Base-by-base conservation (phyloP, 2,113 vertebrate genomes). In the Meles meles region DNA sequence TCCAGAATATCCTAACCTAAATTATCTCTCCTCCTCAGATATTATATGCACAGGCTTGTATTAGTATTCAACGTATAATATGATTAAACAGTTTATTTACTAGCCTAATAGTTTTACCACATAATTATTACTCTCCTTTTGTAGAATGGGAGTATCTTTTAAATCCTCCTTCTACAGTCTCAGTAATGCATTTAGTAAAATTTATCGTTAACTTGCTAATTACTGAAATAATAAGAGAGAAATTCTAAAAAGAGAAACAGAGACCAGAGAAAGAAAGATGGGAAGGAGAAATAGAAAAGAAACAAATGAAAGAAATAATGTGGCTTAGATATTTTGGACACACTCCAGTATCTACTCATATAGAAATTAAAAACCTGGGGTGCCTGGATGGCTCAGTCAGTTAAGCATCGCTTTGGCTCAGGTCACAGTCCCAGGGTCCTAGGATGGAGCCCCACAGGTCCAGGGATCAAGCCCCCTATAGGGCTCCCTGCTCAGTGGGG, bases 141-240 rank as follows among this genome's bases (percentile, higher is more conserved):
- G 37, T 71, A 93, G 63, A 94, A 65, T 34, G 10, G 2, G 11
- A 92, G 31, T 96, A 93, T 65, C 37, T 83, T 89, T 93, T 65
- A 57, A 96, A 69, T 57, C 4, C 59, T 3, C 49, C 44, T 90
- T n/a, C 67, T 17, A 72, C 7, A 88, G 6, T 49, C 69, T 91
- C 15, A 93, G 44, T 39, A 90, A 96, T 47, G 21, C 2, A 88
- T 88, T 95, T 31, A 81, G 21, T 76, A 84, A 96, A 91, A 72
- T 86, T 82, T 88, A 91, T 90, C 37, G 69, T 91, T 91, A 85
- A 74, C 21, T 72, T 96, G 4, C 17, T 92, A 96, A 94, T 44
- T 71, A 90, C 34, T 44, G 1, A 59, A 95, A 88, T 84, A 61
- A 93, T 55, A 82, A 86, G n/a, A 31, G 27, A 82, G 34, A 69